These are phyloP conservation scores for Dicrostonyx torquatus DNA, from an alignment of 2,797 vertebrate genomes.

Conservation along the genomic window DNA sequence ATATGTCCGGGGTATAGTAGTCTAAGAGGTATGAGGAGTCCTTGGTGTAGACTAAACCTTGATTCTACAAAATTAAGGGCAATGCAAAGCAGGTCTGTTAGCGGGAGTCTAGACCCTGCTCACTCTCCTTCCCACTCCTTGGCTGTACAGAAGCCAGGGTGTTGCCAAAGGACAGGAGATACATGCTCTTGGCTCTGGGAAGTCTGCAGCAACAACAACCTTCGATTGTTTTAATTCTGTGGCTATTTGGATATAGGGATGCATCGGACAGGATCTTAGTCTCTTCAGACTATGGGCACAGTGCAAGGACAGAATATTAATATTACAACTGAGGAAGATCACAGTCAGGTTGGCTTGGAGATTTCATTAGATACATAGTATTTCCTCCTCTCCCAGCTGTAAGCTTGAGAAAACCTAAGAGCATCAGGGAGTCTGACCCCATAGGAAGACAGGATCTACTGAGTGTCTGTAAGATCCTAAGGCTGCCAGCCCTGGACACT, in stretches of 20 bases:
- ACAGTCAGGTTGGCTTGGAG: neutral
- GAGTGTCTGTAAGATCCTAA: neutral
- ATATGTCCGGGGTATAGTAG: neutral
- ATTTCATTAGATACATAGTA: neutral
- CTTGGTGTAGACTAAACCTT: neutral
- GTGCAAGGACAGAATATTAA: neutral
- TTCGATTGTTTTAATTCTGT: neutral
- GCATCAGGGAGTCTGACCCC: neutral
- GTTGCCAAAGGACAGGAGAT: constrained; percentile 65
- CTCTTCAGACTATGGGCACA: neutral
- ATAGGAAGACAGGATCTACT: neutral
- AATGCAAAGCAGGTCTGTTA: constrained; percentile 48
- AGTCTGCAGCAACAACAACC: constrained; percentile 25
- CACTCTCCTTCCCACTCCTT: constrained; percentile 61
- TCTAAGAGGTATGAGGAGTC: neutral
- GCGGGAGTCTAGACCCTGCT: constrained; percentile 45
- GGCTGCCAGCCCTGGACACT: neutral
- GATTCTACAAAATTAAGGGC: neutral
- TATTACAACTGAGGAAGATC: neutral
- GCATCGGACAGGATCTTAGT: neutral
- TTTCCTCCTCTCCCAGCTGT: neutral
- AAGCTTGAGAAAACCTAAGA: neutral
- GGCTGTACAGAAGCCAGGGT: constrained; percentile 54
- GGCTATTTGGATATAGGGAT: neutral
- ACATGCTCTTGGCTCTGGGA: constrained; percentile 78